Base-by-base conservation (phyloP, 53 echinoderm and acorn worm species). In the Stichopus horrens region DNA sequence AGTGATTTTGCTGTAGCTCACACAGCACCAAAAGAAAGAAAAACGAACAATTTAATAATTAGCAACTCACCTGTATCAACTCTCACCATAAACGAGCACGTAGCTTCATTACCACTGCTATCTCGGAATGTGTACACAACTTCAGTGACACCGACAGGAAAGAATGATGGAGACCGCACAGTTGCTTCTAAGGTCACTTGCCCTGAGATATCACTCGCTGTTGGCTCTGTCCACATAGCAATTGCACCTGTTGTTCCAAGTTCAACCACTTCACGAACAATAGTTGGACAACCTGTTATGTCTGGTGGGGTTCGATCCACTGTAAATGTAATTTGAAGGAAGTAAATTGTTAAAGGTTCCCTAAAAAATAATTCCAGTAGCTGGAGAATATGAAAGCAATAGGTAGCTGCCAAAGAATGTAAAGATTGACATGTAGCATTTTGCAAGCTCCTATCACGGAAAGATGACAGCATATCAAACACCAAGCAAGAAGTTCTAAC, bases 201-300 rank as follows among this genome's bases (percentile, higher is more conserved):
- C 18, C 95, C 95, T 54, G 95, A 95, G 58, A 93, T 90, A 71
- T 95, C 95, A 5, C 92, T 91, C 10, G 93, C 93, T 11, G 93
- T 92, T 22, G 95, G 95, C 55, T 80, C 90, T 0, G 66, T n/a
- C 88, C 90, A 95, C 59, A 74, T 66, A 63, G 91, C 86, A 5
- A 54, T 19, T 5, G 74, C 57, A 5, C 88, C 83, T 0, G 54
- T 14, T 51, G 9, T 65, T 5, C 91, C 91, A 4, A 91, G 76
- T 83, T 91, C 91, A 58, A 91, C 78, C 19, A 18, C 53, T 9
- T 76, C 73, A 6, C 14, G 51, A 20, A 88, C 22, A 55, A 88
- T 18, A 13, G 4, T 23, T 51, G 90, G 90, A 53, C 83, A 75
- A 7, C 37, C 71, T 9, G 79, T 75, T 18, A 71, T 73, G 0